A percentile compares a stretch with the other conserved stretches of the same genome.
Evolutionary conservation across 2,888 invertebrate species (phyloP).

Genomic region (Gisinianus flammeolus): DNA sequence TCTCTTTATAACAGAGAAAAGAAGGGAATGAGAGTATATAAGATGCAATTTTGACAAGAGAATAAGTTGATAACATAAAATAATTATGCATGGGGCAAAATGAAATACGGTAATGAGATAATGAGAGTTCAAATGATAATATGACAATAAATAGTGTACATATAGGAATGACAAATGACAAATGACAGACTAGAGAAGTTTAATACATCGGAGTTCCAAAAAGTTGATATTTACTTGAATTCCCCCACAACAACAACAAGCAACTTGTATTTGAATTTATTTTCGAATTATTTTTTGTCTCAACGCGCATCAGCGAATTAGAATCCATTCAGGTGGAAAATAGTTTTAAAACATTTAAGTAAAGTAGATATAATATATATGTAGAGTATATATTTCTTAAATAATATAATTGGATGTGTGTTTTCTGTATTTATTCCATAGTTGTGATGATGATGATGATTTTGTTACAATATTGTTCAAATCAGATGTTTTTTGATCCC

Average conservation of each 20-base stretch:
- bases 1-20: no score
- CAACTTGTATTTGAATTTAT: slow-evolving; percentile 36
- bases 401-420: neutral
- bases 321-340: slow-evolving; percentile 36
- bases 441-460: slow-evolving; percentile 2
- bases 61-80: no score
- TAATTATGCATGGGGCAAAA: no score
- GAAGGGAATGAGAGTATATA: no score
- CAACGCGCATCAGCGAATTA: slow-evolving; percentile 35
- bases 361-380: neutral
- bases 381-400: slow-evolving; percentile 5
- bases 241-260: slow-evolving; percentile 36
- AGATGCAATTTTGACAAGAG: no score
- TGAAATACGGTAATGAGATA: no score
- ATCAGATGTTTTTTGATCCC: slow-evolving; percentile 5
- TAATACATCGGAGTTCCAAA: neutral
- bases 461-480: neutral
- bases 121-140: no score
- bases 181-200: no score
- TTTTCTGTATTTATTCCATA: neutral
- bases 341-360: slow-evolving; percentile 23
- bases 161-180: no score
- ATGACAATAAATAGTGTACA: no score
- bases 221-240: neutral
- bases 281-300: slow-evolving; percentile 32